A percentile compares a stretch with the other conserved stretches of the same genome.
Conservation (phyloP, 1,140 invertebrate genomes). For the Trichoplusia ni region DNA sequence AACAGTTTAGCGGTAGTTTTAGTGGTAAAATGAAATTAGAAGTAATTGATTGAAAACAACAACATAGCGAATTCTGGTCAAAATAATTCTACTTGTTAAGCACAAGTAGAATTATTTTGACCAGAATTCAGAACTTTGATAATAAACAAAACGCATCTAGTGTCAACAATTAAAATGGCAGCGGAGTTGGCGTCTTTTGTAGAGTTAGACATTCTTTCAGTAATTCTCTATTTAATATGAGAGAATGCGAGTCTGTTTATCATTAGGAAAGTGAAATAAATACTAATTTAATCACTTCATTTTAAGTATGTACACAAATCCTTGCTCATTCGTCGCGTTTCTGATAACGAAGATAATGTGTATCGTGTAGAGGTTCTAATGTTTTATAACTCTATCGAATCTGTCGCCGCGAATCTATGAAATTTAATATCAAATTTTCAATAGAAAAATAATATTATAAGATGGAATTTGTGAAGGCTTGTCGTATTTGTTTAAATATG, state of each 20-base stretch:
- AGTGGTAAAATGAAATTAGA: too few species aligned
- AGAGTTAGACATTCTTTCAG: slow-evolving; percentile 65
- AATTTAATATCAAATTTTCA: slow-evolving; percentile 26
- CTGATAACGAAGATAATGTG: slow-evolving; percentile 1
- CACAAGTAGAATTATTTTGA: too few species aligned
- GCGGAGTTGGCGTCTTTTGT: slow-evolving; percentile 62
- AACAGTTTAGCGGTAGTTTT: too few species aligned
- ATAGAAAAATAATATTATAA: slow-evolving; percentile 11
- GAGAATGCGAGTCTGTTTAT: neutral
- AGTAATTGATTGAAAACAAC: too few species aligned
- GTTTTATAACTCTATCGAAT: slow-evolving; percentile 51
- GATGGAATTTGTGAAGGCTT: slow-evolving; percentile 41
- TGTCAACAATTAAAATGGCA: slow-evolving; percentile 51
- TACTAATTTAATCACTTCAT: too few species aligned
- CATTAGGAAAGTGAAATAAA: neutral
- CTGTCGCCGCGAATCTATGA: slow-evolving; percentile 38
- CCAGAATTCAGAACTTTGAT: too few species aligned
- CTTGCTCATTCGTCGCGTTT: neutral
- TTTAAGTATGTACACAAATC: too few species aligned
- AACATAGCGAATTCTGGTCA: too few species aligned
- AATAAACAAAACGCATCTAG: slow-evolving; percentile 12
- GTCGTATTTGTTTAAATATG: slow-evolving; percentile 42
- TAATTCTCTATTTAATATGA: slow-evolving; percentile 36
- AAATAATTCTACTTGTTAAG: too few species aligned
- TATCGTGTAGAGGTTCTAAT: slow-evolving; percentile 41